Base-by-base conservation (phyloP, 2,888 invertebrate species). In the Perithous albicinctus region DNA sequence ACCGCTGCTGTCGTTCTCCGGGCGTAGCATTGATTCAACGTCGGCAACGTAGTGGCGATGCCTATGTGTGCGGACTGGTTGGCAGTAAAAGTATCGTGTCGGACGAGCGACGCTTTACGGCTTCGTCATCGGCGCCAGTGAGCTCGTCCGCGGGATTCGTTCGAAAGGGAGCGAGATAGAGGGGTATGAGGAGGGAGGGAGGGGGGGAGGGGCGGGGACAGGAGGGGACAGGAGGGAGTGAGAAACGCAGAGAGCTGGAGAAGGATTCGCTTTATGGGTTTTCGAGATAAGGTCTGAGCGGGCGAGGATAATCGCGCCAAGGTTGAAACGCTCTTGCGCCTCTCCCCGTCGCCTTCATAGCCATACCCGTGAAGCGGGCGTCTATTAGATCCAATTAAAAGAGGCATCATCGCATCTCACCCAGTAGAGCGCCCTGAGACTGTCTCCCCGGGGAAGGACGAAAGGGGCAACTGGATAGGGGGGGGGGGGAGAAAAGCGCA, bases 351-450 rank as follows among this genome's bases (percentile, higher is more conserved):
- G 54, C 56, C 77, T 51, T 38, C 43, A 12, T 46, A 5, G 41
- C 56, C 64, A 72, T 48, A 76, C n/a, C 48, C 66, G 51, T 70
- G 41, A 80, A 76, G 41, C 35, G n/a, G 61, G 80, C 77, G 54
- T 81, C 77, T 73, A 77, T 81, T 81, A 81, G 77, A 81, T 77
- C 80, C 80, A 81, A 81, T 81, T 81, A 81, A 81, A 81, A 81
- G 73, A 77, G 77, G 67, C 77, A 77, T 69, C 66, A 54, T 77
- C 77, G 51, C 77, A 54, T 67, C 77, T 81, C 73, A 43, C 43
- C 54, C 48, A 18, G 18, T 8, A 8, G 67, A 54, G 54, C 72
- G 61, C 61, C 41, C 61, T 38, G 35, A 66, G 66, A 66, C 72
- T 54, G 41, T 66, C 66, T 70, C 56, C 32, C 80, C 29, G 48